Evolutionary conservation across 2,888 invertebrate genomes (phyloP), one percentile per base, ranked within the genome.

Genomic region (Dryobotodes eremita): DNA sequence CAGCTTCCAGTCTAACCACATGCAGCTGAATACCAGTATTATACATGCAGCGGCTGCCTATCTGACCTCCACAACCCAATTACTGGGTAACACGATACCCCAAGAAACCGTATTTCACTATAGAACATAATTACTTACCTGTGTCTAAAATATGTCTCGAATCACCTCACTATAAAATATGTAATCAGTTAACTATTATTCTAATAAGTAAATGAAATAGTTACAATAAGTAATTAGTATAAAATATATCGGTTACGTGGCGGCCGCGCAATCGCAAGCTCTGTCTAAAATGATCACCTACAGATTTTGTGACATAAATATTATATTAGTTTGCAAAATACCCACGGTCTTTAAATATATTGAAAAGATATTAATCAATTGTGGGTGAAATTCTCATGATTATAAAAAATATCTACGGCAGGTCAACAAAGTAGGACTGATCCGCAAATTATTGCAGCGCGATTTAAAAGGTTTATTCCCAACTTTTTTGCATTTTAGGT

Each of bases 211-310:
- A 78, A 71, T 55, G 2, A n/a, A 50, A 15, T 79, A 84, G 71
- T 82, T 82, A 75, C 48, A 66, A 20, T 73, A 78, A 50, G 10
- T 55, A 48, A 61, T 48, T 57, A 57, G n/a, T 69, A 13, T 17
- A 57, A 15, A 55, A 42, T 61, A 36, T 17, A 2, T 15, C 11
- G 1, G 48, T 53, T 2, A 61, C 31, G 68, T 66, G 88, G 87
- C 89, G 26, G 89, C 88, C 69, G 81, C 79, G 71, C 75, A 17
- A 75, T 48, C 48, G 80, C 85, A 4, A 73, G 88, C 89, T 71
- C 70, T 85, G 88, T 87, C 89, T 80, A 26, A 46, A 68, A 20
- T 31, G 36, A 13, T 20, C 53, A 17, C 1, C 11, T 17, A 7
- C 23, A n/a, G 8, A 42, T 50, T 42, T 1, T 61, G 1, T 31